Conservation (phyloP, 2,113 vertebrate species). For the Apus apus region DNA sequence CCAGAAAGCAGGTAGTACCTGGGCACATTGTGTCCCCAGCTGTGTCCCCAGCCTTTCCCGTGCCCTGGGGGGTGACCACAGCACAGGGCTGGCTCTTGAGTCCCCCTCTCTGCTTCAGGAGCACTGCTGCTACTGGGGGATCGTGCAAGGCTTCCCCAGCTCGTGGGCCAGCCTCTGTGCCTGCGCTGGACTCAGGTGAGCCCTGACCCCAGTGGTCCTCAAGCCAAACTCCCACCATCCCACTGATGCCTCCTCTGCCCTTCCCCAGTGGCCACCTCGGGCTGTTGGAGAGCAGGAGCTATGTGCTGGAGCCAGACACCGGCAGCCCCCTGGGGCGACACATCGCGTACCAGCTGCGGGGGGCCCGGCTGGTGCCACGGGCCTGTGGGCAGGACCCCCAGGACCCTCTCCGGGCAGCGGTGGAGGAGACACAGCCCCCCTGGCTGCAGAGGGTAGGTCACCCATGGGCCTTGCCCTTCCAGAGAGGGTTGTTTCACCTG, state of each 20-base stretch:
- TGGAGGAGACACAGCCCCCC: not conserved
- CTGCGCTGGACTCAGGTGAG: slow-evolving; percentile 87
- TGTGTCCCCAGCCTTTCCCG: accelerated
- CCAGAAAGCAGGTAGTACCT: slow-evolving; percentile 77
- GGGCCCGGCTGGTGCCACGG: not conserved
- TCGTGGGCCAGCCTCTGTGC: slow-evolving; percentile 87
- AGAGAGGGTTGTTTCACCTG: accelerated
- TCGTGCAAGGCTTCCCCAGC: slow-evolving; percentile 52
- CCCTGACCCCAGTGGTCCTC: accelerated
- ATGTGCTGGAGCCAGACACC: slow-evolving; percentile 74
- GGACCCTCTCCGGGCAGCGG: not conserved
- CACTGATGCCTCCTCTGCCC: not conserved
- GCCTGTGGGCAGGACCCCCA: not conserved
- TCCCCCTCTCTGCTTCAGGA: slow-evolving; percentile 64
- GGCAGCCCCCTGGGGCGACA: slow-evolving; percentile 38
- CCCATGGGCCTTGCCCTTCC: accelerated
- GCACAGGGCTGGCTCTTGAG: not conserved
- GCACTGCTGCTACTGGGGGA: slow-evolving; percentile 88
- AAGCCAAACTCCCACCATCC: accelerated
- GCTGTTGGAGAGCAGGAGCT: slow-evolving; percentile 81
- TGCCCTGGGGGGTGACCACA: not conserved
- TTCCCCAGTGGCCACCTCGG: slow-evolving; percentile 80
- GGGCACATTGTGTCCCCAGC: accelerated
- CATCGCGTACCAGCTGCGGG: slow-evolving; percentile 45
- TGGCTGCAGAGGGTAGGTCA: slow-evolving; percentile 68